Evolutionary conservation across 2,888 invertebrate species (phyloP).

Genomic region (Osmoderma eremita): DNA sequence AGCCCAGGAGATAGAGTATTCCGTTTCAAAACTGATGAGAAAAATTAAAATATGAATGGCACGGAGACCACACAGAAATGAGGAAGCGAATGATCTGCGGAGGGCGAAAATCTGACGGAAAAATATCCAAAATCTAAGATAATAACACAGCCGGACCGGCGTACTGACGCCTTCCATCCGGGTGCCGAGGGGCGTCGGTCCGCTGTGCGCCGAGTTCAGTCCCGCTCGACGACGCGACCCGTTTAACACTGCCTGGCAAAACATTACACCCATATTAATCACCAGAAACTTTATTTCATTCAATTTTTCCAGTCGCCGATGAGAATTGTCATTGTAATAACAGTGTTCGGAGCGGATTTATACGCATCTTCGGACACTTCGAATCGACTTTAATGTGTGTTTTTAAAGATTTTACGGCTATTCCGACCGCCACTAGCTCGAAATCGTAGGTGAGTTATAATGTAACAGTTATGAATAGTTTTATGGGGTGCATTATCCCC

Average conservation of each 20-base stretch:
- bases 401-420: conserved; percentile 29
- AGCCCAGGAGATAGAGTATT: too few relatives aligned
- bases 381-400: conserved; percentile 27
- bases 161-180: conserved; percentile 62
- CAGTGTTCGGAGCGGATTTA: conserved; percentile 11
- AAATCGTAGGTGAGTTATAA: conserved; percentile 32
- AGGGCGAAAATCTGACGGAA: conserved; percentile 46
- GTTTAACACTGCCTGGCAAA: conserved; percentile 44
- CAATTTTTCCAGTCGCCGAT: conserved; percentile 16
- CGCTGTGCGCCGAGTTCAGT: conserved; percentile 51
- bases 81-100: not conserved
- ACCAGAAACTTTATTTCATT: conserved; percentile 19
- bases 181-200: conserved; percentile 62
- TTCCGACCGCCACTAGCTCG: not conserved
- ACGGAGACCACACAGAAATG: not conserved
- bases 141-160: conserved; percentile 61
- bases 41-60: conserved; percentile 29
- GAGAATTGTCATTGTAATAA: conserved; percentile 3
- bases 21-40: not conserved
- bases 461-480: conserved; percentile 23
- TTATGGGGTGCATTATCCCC: conserved; percentile 19
- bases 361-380: conserved; percentile 1
- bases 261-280: conserved; percentile 34
- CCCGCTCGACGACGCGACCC: conserved; percentile 45
- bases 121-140: conserved; percentile 55